Percentiles rank a stretch among this genome's conserved stretches.
phyloP scores from a whole-genome alignment of 2,797 vertebrate genomes.

The Gymnocypris eckloni region DNA sequence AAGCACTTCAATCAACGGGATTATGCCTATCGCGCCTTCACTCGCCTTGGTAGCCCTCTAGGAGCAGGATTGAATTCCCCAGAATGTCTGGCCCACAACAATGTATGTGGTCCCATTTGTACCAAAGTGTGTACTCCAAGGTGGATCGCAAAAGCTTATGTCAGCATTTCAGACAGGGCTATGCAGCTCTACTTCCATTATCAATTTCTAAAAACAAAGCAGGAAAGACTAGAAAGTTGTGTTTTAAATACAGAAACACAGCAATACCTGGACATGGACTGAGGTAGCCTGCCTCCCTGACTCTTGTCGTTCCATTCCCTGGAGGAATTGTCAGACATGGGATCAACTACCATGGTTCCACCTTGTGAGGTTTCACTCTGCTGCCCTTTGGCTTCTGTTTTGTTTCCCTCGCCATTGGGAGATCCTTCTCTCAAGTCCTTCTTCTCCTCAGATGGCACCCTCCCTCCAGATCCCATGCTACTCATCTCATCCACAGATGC shows the following conservation, averaged over 20 bases:
- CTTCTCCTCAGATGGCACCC: slow-evolving; percentile 65
- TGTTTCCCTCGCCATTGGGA: slow-evolving; percentile 55
- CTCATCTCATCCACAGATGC: slow-evolving; percentile 70
- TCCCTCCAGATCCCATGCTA: slow-evolving; percentile 21
- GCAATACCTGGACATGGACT: slow-evolving; percentile 84
- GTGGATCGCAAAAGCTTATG: neutral
- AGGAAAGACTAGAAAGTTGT: neutral
- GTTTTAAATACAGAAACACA: neutral
- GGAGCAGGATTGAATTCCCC: no score
- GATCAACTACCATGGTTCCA: slow-evolving; percentile 66
- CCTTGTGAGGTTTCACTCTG: slow-evolving; percentile 68
- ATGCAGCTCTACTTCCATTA: neutral
- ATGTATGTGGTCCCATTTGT: neutral
- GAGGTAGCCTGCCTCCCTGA: slow-evolving; percentile 82
- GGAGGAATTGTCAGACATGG: slow-evolving; percentile 72
- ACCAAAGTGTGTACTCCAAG: neutral
- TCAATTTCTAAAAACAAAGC: neutral
- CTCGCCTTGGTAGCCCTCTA: no score
- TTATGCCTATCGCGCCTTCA: no score
- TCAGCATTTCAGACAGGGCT: no score
- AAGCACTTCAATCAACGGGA: no score
- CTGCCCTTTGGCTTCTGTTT: slow-evolving; percentile 69
- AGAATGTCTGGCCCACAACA: neutral
- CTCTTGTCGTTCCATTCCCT: slow-evolving; percentile 81
- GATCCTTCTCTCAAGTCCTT: slow-evolving; percentile 59